phyloP scores from a whole-genome alignment of 2,888 invertebrate species.

The Leptopilina myrica region DNA sequence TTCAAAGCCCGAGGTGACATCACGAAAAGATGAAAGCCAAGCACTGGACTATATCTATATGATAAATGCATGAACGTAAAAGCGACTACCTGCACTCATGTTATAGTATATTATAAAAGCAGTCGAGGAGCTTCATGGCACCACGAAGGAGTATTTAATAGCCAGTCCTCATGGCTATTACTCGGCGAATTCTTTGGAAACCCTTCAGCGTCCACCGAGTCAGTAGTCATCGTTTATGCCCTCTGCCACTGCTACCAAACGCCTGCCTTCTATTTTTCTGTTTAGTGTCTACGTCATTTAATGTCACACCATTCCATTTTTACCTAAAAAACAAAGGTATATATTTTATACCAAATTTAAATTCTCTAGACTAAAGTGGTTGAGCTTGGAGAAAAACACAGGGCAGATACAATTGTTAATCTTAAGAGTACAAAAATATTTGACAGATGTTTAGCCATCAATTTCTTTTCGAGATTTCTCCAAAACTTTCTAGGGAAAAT shows the following conservation, averaged over 20 bases:
- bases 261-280: conserved; percentile 1
- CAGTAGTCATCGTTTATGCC: conserved; percentile 60
- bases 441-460: no score
- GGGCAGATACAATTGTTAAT: no score
- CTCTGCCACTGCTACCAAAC: conserved; percentile 60
- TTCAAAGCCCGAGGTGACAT: conserved; percentile 57
- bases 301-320: neutral
- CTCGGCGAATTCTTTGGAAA: conserved; percentile 72
- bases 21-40: conserved; percentile 63
- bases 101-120: conserved; percentile 57
- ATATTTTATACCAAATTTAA: no score
- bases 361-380: no score
- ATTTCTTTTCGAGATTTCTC: no score
- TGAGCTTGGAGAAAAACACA: no score
- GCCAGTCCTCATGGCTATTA: conserved; percentile 69
- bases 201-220: conserved; percentile 36
- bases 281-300: neutral
- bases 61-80: conserved; percentile 58
- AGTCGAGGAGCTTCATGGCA: conserved; percentile 56
- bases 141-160: conserved; percentile 65
- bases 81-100: conserved; percentile 66
- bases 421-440: no score
- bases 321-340: no score
- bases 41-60: conserved; percentile 50
- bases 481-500: no score